Evolutionary conservation across 2,797 vertebrate species (phyloP).

Genomic region (Platalea minor): DNA sequence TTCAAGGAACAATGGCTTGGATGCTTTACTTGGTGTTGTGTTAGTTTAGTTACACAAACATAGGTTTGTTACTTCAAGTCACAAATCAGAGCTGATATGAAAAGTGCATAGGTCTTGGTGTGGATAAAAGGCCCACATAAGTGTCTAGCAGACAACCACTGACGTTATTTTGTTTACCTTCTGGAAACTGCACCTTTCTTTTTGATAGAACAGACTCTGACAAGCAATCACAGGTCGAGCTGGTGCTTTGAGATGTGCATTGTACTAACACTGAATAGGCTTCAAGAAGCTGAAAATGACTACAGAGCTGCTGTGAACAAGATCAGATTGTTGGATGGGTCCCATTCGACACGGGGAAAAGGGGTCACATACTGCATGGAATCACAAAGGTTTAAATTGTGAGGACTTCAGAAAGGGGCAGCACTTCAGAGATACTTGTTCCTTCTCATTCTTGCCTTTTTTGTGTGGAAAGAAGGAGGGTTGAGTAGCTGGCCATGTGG

Average conservation of each 20-base stretch:
- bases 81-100: background rate
- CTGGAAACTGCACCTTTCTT: background rate
- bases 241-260: background rate
- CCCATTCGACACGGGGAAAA: background rate
- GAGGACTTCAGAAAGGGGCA: background rate
- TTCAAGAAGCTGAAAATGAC: background rate
- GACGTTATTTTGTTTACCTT: background rate
- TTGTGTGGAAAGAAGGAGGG: background rate
- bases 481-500: background rate
- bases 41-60: background rate
- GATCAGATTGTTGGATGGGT: background rate
- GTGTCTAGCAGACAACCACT: background rate
- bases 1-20: background rate
- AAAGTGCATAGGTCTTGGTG: background rate
- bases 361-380: accelerated
- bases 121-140: background rate
- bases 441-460: background rate
- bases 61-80: background rate
- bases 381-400: background rate
- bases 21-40: background rate
- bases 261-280: background rate
- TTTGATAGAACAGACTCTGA: background rate
- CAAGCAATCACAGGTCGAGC: background rate
- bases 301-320: background rate
- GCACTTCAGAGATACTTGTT: background rate